Base-by-base conservation (phyloP, 2,797 vertebrate genomes). In the Gouania willdenowi region DNA sequence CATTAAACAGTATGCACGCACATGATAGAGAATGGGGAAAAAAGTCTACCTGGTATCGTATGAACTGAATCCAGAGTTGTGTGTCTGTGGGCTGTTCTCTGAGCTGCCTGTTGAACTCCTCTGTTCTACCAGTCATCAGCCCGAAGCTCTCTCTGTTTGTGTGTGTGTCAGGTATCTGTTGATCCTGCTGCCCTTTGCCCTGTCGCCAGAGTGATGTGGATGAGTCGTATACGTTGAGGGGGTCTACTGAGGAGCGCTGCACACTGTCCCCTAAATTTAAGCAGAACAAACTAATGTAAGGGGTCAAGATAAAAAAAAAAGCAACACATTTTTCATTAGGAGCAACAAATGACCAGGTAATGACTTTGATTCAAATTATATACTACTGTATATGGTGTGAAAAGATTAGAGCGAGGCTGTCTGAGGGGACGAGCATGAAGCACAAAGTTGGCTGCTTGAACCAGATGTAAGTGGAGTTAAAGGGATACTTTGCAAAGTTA, bases 91-190 rank as follows among this genome's bases (percentile, higher is more conserved):
- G 94, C 10, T 90, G 88, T 74, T 99, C 95, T 66, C 94, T 86
- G 34, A 98, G 82, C 30, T 72, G 89, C 71, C 85, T 82, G 81
- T 99, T 99, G 50, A 94, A 92, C 50, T 96, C 93, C 68, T 97
- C 93, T 10, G 94, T 92, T 44, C 46, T 80, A 8, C 63, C 46
- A 2, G 68, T 23, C 61, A 85, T 71, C n/a, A 81, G 61, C 13
- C 10, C 0, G 0, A 45, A 0, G 1, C 24, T 21, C 16, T 63
- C 42, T 1, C 18, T 14, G 13, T 14, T 67, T 0, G 19, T 29
- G 20, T 59, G 34, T 1, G 2, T 1, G 3, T 64, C 66, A 44
- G 67, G 35, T 0, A 43, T 69, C 13, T 23, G 10, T 12, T 62
- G 53, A 25, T 85, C 84, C 4, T 49, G 35, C 37, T 63, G 81